Evolutionary conservation across 2,888 invertebrate genomes (phyloP).

Genomic region (Glaucopsyche alexis): DNA sequence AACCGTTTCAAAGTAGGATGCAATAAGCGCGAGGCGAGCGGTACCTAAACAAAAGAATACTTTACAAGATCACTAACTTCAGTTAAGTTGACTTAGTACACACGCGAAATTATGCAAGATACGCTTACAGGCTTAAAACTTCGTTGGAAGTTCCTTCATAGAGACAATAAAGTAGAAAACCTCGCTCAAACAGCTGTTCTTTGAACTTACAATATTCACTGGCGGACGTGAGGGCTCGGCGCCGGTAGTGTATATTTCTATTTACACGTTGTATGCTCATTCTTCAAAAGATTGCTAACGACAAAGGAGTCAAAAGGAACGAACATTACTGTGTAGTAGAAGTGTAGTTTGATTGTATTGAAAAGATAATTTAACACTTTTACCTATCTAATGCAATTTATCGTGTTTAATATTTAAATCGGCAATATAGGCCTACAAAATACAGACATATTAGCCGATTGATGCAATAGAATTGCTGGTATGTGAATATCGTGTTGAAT

Average conservation of each 20-base stretch:
- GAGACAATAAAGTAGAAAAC: constrained; percentile 31
- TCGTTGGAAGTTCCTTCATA: constrained; percentile 34
- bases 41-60: constrained; percentile 22
- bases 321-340: no score
- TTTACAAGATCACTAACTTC: constrained; percentile 32
- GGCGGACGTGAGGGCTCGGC: constrained; percentile 1
- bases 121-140: constrained; percentile 42
- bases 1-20: constrained; percentile 19
- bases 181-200: constrained; percentile 32
- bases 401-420: no score
- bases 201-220: constrained; percentile 26
- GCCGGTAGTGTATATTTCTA: not conserved
- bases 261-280: not conserved
- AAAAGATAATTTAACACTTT: no score
- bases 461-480: no score
- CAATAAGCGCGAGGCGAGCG: constrained; percentile 27
- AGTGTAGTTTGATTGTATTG: no score
- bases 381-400: no score
- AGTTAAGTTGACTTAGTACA: constrained; percentile 41
- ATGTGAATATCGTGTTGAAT: not conserved
- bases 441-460: no score
- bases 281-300: not conserved
- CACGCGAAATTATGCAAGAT: constrained; percentile 43
- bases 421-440: no score
- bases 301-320: not conserved